Percentiles rank a stretch among this genome's conserved stretches.
These are phyloP conservation scores for Vollenhovia emeryi DNA, from an alignment of 1,140 invertebrate species.

Conservation along the genomic window DNA sequence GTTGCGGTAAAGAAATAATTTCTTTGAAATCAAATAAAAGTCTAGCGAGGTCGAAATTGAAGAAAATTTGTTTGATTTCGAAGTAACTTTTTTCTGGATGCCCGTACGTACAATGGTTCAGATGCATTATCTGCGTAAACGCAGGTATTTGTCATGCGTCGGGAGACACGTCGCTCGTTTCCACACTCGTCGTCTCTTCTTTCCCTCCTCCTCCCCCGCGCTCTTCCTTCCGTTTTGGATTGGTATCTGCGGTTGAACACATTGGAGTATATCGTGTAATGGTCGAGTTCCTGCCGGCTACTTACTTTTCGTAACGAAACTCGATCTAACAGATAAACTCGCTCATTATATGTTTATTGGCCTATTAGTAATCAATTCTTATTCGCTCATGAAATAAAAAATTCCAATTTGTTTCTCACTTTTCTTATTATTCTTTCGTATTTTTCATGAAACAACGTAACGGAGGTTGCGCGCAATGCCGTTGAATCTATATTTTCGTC, in stretches of 20 bases:
- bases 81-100: too few species aligned
- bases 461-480: not conserved
- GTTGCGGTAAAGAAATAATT: too few species aligned
- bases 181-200: not conserved
- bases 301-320: not conserved
- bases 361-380: not conserved
- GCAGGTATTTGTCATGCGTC: conserved; percentile 28
- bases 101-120: conserved; percentile 24
- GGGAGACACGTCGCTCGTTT: not conserved
- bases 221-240: not conserved
- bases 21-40: too few species aligned
- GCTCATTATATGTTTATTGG: not conserved
- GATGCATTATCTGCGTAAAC: conserved; percentile 40
- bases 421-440: not conserved
- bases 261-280: not conserved
- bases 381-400: not conserved
- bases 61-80: too few species aligned
- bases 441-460: not conserved
- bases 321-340: not conserved
- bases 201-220: too few species aligned
- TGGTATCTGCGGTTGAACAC: not conserved
- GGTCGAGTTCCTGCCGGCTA: not conserved
- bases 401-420: not conserved
- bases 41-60: too few species aligned
- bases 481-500: conserved; percentile 40